Evolutionary conservation across 2,113 vertebrate species (phyloP), one percentile per base, ranked within the genome.

Genomic region (Nesoenas mayeri): DNA sequence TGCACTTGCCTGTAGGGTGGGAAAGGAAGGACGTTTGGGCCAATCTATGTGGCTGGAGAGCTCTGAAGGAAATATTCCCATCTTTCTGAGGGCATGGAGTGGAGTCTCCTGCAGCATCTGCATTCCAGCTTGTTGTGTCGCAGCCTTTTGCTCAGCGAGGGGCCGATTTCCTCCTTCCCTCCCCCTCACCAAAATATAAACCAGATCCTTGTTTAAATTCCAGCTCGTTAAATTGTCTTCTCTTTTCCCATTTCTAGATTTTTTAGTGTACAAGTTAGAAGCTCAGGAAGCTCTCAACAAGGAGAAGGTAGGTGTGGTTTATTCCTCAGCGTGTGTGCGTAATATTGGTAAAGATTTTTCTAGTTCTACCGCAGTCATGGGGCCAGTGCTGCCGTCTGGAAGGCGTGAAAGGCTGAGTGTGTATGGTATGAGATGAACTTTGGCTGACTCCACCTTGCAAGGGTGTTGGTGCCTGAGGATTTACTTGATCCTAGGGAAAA

Each of bases 231-330:
- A 89, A 19, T 9, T 36, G 22, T 48, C 65, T 93, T 81, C 26
- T 82, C 61, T 75, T 65, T 66, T 91, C 66, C 72, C 26, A 1
- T 38, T 66, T 84, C 70, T 16, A 98, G 98, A 98, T 88, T 98
- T 98, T 73, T 78, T 98, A 29, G 97, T 98, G 47, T 98, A 98
- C 66, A 98, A 98, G 75, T 69, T 98, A 32, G 98, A 98, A 90
- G 98, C 98, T 64, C 98, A 98, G 89, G 98, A 98, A 74, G 96
- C 97, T 22, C 97, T 98, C 77, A 98, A 98, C 91, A 98, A 98
- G 79, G 97, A 98, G 95, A 98, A 98, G 97, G 97, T 98, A 57
- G 42, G 92, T 97, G 26, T 67, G 75, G 73, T 50, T 89, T 18
- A 3, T 56, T 34, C 70, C 53, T 91, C 17, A 4, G 69, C 12